A percentile compares a stretch with the other conserved stretches of the same genome.
Evolutionary conservation across 2,797 vertebrate species (phyloP).

Genomic region (Danio choprae): DNA sequence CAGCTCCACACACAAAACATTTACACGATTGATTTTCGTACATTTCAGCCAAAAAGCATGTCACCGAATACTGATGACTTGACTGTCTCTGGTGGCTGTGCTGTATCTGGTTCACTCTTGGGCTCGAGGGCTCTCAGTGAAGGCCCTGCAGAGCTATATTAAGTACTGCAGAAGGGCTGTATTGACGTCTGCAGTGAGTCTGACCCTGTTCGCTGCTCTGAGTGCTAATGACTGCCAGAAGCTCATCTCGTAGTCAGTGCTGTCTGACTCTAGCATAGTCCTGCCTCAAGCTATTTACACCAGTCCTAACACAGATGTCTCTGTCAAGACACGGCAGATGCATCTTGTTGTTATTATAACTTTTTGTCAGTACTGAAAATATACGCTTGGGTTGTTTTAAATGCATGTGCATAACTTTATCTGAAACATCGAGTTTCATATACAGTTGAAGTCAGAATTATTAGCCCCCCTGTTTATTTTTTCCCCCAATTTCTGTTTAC

Average conservation of each 20-base stretch:
- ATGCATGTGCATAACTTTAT: too few relatives aligned
- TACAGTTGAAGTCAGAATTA: too few relatives aligned
- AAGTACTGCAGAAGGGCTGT: conserved; percentile 44
- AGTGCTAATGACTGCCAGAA: conserved; percentile 37
- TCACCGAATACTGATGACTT: not conserved
- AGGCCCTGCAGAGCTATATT: conserved; percentile 47
- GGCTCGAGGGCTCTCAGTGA: conserved; percentile 23
- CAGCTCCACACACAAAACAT: not conserved
- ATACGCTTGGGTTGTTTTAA: too few relatives aligned
- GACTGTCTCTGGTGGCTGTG: conserved; percentile 25
- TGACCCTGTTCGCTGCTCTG: conserved; percentile 45
- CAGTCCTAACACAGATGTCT: not conserved
- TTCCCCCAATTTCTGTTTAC: too few relatives aligned
- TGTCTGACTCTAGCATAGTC: conserved; percentile 22
- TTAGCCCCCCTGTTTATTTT: too few relatives aligned
- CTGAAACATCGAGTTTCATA: too few relatives aligned
- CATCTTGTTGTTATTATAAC: not conserved
- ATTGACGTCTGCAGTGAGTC: conserved; percentile 21
- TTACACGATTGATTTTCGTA: not conserved
- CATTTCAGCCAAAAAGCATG: not conserved
- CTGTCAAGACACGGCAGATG: not conserved
- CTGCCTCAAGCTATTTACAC: not conserved
- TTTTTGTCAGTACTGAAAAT: not conserved
- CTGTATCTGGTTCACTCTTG: conserved; percentile 39
- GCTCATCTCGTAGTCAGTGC: conserved; percentile 10